phyloP scores from a whole-genome alignment of 2,888 invertebrate species.

The Sphaeridia pumilis region DNA sequence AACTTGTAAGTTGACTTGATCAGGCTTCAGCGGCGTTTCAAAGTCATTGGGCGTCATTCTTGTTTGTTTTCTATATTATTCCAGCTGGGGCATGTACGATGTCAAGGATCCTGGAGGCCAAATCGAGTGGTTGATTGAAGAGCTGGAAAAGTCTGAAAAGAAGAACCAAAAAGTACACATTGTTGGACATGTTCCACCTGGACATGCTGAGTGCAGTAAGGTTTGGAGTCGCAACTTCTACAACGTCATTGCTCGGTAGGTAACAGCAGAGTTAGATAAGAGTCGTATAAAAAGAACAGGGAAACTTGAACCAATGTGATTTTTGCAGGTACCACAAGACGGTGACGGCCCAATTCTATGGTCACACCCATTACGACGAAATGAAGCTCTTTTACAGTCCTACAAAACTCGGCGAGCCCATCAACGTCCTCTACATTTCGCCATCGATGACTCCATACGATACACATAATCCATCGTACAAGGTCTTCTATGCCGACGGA shows the following conservation, averaged over 20 bases:
- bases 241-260: constrained; percentile 18
- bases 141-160: constrained; percentile 43
- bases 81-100: constrained; percentile 36
- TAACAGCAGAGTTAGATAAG: not conserved
- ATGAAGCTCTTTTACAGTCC: constrained; percentile 41
- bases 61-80: not conserved
- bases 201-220: constrained; percentile 16
- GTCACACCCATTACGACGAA: constrained; percentile 42
- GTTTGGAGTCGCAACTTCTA: constrained; percentile 25
- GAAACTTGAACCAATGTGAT: not conserved
- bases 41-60: not conserved
- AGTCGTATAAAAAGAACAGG: not conserved
- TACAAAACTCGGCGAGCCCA: constrained; percentile 37
- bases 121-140: constrained; percentile 43
- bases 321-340: constrained; percentile 15
- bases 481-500: constrained; percentile 23
- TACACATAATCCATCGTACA: constrained; percentile 23
- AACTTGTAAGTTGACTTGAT: constrained; percentile 38
- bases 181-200: constrained; percentile 30
- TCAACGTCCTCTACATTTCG: constrained; percentile 41
- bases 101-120: constrained; percentile 45
- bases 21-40: too few relatives aligned
- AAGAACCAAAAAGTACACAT: constrained; percentile 38
- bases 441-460: constrained; percentile 46
- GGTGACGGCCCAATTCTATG: constrained; percentile 37